Conservation (phyloP, 2,888 invertebrate genomes). For the Latheticus oryzae region DNA sequence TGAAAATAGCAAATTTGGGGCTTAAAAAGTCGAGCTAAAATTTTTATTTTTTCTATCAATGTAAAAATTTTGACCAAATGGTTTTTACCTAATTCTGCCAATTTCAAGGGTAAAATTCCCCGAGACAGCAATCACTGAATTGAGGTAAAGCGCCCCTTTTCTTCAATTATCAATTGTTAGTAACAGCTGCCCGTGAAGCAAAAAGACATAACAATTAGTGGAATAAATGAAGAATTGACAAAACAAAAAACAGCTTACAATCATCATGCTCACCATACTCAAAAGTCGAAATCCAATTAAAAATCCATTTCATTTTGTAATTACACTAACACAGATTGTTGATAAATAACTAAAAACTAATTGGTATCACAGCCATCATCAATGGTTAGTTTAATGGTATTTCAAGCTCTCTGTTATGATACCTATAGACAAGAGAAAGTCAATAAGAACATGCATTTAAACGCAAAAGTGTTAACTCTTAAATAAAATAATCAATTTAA, state of each 20-base stretch:
- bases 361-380: constrained; percentile 58
- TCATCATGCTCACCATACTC: constrained; percentile 59
- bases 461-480: constrained; percentile 2
- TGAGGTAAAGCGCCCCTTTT: too few relatives aligned
- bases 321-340: constrained; percentile 39
- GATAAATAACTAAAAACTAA: constrained; percentile 45
- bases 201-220: too few relatives aligned
- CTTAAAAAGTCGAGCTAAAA: too few relatives aligned
- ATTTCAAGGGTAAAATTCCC: too few relatives aligned
- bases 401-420: constrained; percentile 54
- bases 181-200: too few relatives aligned
- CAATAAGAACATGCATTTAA: constrained; percentile 40
- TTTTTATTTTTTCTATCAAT: too few relatives aligned
- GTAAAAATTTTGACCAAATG: too few relatives aligned
- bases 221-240: constrained; percentile 23
- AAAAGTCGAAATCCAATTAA: constrained; percentile 52
- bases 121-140: too few relatives aligned
- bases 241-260: constrained; percentile 33
- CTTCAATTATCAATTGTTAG: too few relatives aligned
- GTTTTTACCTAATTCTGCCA: too few relatives aligned
- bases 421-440: constrained; percentile 52
- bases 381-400: constrained; percentile 53
- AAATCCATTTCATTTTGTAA: constrained; percentile 54
- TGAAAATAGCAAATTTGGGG: too few relatives aligned
- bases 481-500: constrained; percentile 3